phyloP scores from a whole-genome alignment of 1,140 invertebrate genomes.

The Metopolophium dirhodum region DNA sequence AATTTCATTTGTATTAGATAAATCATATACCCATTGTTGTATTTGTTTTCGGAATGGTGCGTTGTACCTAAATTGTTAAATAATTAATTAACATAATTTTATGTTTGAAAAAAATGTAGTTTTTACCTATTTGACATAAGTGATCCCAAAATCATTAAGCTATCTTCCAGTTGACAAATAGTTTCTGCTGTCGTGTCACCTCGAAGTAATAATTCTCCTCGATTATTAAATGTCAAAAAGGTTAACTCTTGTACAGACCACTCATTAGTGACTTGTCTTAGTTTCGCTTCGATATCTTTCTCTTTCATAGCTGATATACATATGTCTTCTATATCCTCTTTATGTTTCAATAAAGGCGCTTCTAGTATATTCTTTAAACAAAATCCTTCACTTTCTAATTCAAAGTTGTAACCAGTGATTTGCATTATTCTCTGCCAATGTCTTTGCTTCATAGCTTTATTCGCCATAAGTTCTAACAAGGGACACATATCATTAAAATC shows the following conservation, averaged over 20 bases:
- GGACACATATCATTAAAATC: slow-evolving; percentile 98
- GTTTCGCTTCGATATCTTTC: slow-evolving; percentile 95
- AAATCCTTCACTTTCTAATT: slow-evolving; percentile 91
- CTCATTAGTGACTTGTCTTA: slow-evolving; percentile 92
- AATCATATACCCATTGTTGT: slow-evolving; percentile 91
- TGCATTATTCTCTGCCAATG: slow-evolving; percentile 97
- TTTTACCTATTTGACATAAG: slow-evolving; percentile 83
- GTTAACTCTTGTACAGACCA: slow-evolving; percentile 93
- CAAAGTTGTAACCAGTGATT: slow-evolving; percentile 86
- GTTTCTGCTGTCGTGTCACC: slow-evolving; percentile 96
- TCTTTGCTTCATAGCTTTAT: slow-evolving; percentile 95
- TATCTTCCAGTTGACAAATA: slow-evolving; percentile 92
- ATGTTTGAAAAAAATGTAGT: neutral
- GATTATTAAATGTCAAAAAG: slow-evolving; percentile 93
- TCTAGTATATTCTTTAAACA: slow-evolving; percentile 94
- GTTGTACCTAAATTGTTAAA: slow-evolving; percentile 77
- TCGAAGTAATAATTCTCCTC: slow-evolving; percentile 88
- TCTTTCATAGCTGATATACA: slow-evolving; percentile 98
- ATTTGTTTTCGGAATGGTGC: slow-evolving; percentile 96
- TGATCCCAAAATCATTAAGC: slow-evolving; percentile 92
- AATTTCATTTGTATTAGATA: slow-evolving; percentile 96
- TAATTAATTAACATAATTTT: neutral
- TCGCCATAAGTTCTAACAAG: slow-evolving; percentile 93
- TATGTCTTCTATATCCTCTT: slow-evolving; percentile 98
- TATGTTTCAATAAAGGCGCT: slow-evolving; percentile 89